These are phyloP conservation scores for Syngnathus acus DNA, from an alignment of 2,797 vertebrate species.

Conservation along the genomic window DNA sequence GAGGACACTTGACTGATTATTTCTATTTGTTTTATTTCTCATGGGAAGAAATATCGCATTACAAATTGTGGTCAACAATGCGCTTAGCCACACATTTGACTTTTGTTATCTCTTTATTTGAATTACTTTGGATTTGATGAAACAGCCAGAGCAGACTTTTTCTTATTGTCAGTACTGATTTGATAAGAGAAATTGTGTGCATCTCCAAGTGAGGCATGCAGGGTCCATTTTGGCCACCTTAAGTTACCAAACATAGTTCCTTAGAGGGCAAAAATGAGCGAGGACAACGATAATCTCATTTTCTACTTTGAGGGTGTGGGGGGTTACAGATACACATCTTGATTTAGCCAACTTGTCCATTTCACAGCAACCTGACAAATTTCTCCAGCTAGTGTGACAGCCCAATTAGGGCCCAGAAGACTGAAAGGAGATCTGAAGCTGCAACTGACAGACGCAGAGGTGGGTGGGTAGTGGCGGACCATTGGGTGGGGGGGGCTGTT, in stretches of 20 bases:
- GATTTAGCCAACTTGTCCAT: slow-evolving; percentile 35
- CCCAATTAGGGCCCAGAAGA: slow-evolving; percentile 36
- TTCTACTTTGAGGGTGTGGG: neutral
- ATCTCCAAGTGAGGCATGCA: neutral
- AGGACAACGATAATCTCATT: neutral
- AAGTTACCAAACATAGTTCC: slow-evolving; percentile 4
- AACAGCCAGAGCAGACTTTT: neutral
- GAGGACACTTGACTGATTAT: neutral
- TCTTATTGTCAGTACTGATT: neutral
- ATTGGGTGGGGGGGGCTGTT: neutral
- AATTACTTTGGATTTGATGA: neutral
- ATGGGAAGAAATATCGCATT: neutral
- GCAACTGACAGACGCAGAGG: slow-evolving; percentile 34
- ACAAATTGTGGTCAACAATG: neutral
- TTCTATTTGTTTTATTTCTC: neutral
- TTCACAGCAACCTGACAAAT: slow-evolving; percentile 53
- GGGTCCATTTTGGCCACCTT: neutral
- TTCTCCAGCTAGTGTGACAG: slow-evolving; percentile 45
- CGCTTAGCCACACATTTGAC: neutral
- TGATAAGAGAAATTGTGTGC: neutral
- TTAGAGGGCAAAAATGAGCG: slow-evolving; percentile 9
- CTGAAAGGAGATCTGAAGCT: slow-evolving; percentile 39
- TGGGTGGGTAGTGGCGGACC: slow-evolving; percentile 13
- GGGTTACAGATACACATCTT: slow-evolving; percentile 30
- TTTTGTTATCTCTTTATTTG: neutral